Base-by-base conservation (phyloP, 64 coral and sea anemone genomes). In the Dendrophyllia cribrosa region DNA sequence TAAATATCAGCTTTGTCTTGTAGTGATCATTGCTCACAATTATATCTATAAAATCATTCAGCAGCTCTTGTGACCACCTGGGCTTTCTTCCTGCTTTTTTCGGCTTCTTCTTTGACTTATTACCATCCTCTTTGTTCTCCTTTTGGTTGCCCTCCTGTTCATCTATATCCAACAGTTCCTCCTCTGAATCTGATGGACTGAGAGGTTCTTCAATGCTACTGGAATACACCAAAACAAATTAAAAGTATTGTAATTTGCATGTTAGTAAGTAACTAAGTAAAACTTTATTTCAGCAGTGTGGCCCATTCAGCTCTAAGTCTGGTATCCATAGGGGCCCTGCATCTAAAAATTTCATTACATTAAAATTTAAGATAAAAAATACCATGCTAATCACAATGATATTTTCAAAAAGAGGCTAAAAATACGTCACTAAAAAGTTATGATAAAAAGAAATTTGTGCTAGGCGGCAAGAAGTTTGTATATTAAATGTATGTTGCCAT, bases 11-110 rank as follows among this genome's bases (percentile, higher is more conserved):
- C 34, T 85, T 85, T 65, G 4, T 67, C 76, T 85, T 85, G 59
- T 85, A 85, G 3, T 85, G 59, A 85, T 78, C 76, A 78, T 20
- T 78, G 76, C 76, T 78, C 11, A 78, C 76, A 59, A 78, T 78
- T 3, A 89, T 89, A 75, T 77, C 87, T 77, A 89, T 48, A n/a
- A 89, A 77, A 16, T 89, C 87, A 64, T 89, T 51, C 13, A 89
- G 74, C 22, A 77, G 17, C 46, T 25, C 70, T 76, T 89, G 70
- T n/a, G 52, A 75, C 73, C 87, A 89, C 60, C 70, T 49, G 52
- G 72, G 58, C 80, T 84, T 84, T 69, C 66, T 87, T 59, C 69
- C 72, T 87, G 58, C 43, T 73, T 51, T 63, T 63, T 61, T 63
- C 59, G 45, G 87, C 48, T 75, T 77, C 24, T 74, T 87, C 11